Conservation (phyloP, 1,140 invertebrate species). For the Caenorhabditis inopinata region DNA sequence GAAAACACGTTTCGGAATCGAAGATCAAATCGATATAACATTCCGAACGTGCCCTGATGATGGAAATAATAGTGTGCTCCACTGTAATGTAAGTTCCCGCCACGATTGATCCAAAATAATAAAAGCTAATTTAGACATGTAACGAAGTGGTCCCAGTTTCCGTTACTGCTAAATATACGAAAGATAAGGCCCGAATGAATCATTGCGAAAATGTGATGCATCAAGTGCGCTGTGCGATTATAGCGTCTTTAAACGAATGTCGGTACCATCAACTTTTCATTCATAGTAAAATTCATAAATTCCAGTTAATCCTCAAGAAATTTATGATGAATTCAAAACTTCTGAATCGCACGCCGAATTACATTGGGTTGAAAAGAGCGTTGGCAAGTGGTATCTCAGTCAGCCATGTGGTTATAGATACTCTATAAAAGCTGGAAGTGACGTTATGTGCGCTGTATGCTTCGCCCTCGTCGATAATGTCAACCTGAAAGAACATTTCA, state of each 20-base stretch:
- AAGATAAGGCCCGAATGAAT: neutral
- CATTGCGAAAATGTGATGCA: neutral
- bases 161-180: neutral
- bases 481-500: neutral
- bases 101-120: neutral
- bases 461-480: neutral
- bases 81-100: neutral
- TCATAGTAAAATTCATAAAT: no score
- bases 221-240: neutral
- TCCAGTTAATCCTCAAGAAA: neutral
- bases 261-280: neutral
- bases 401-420: conserved; percentile 1
- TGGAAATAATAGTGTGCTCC: neutral
- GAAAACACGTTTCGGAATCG: neutral
- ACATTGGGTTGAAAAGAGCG: neutral
- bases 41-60: neutral
- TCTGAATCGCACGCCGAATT: neutral
- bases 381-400: neutral
- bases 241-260: neutral
- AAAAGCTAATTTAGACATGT: neutral
- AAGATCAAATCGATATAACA: neutral
- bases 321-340: neutral
- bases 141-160: neutral
- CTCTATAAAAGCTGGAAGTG: neutral
- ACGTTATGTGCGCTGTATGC: neutral